Conservation (phyloP, 2,888 invertebrate genomes). For the Drosophila diplacantha region DNA sequence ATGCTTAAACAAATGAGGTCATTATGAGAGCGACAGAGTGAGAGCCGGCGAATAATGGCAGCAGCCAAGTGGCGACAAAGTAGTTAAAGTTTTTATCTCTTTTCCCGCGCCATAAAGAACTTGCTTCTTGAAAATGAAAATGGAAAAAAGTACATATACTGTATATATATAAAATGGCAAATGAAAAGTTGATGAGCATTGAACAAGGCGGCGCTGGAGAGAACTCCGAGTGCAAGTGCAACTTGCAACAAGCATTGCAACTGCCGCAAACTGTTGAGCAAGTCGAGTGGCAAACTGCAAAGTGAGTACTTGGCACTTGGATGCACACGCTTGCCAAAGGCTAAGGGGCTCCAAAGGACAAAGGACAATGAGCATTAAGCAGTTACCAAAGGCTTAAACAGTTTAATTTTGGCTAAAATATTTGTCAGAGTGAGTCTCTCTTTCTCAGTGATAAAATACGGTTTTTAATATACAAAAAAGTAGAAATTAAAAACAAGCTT, state of each 20-base stretch:
- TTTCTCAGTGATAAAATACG: neutral
- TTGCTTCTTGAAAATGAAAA: neutral
- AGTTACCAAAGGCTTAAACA: constrained; percentile 1
- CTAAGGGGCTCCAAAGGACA: neutral
- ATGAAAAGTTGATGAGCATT: constrained; percentile 67
- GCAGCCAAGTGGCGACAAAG: constrained; percentile 65
- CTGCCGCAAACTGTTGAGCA: constrained; percentile 38
- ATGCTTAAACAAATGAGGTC: constrained; percentile 72
- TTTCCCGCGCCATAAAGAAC: constrained; percentile 1
- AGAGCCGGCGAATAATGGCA: constrained; percentile 46
- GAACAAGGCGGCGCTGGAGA: constrained; percentile 50
- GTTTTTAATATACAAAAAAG: no score
- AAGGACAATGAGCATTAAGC: neutral
- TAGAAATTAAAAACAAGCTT: neutral
- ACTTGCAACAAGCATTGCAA: constrained; percentile 22
- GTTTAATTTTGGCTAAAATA: constrained; percentile 5
- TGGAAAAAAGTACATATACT: constrained; percentile 4
- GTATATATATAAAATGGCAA: constrained; percentile 55
- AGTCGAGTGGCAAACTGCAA: constrained; percentile 38
- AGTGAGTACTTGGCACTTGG: constrained; percentile 36
- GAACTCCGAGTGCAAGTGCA: constrained; percentile 7
- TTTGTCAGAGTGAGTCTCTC: rapidly evolving
- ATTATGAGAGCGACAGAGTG: constrained; percentile 46
- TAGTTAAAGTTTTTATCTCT: constrained; percentile 60
- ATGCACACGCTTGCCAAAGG: constrained; percentile 33